A percentile compares a stretch with the other conserved stretches of the same genome.
Conservation (phyloP, 2,113 vertebrate species). For the Scortum barcoo region DNA sequence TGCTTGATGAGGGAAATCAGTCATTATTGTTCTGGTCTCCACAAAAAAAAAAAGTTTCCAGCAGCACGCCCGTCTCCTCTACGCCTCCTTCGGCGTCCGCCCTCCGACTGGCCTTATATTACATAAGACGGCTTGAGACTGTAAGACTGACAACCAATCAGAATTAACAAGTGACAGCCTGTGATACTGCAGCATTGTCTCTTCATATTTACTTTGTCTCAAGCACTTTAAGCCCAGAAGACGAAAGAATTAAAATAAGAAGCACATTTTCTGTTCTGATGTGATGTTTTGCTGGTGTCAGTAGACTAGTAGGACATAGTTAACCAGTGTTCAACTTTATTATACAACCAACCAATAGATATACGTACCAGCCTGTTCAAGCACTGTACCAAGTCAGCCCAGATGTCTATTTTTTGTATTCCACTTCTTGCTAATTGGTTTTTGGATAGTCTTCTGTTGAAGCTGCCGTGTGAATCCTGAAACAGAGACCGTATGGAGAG, state of each 20-base stretch:
- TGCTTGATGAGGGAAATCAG: background rate
- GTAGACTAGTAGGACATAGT: too few species aligned
- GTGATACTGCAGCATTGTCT: background rate
- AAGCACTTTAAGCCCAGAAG: background rate
- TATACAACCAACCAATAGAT: background rate
- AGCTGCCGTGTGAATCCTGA: constrained; percentile 12
- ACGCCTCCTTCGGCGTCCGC: background rate
- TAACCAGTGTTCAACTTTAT: background rate
- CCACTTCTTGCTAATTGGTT: constrained; percentile 34
- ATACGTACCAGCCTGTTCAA: background rate
- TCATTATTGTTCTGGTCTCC: background rate
- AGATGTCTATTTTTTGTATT: background rate
- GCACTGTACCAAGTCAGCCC: background rate
- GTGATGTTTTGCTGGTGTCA: too few species aligned
- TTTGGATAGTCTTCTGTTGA: background rate
- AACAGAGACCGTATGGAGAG: constrained; percentile 8
- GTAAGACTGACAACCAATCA: background rate
- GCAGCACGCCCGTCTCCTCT: background rate
- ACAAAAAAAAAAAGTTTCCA: background rate
- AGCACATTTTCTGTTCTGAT: too few species aligned
- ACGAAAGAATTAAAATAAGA: background rate
- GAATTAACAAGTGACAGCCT: background rate
- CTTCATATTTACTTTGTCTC: background rate
- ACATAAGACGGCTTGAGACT: background rate
- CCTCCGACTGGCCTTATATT: background rate